Evolutionary conservation across 2,797 vertebrate species (phyloP).

Genomic region (Cygnus olor): DNA sequence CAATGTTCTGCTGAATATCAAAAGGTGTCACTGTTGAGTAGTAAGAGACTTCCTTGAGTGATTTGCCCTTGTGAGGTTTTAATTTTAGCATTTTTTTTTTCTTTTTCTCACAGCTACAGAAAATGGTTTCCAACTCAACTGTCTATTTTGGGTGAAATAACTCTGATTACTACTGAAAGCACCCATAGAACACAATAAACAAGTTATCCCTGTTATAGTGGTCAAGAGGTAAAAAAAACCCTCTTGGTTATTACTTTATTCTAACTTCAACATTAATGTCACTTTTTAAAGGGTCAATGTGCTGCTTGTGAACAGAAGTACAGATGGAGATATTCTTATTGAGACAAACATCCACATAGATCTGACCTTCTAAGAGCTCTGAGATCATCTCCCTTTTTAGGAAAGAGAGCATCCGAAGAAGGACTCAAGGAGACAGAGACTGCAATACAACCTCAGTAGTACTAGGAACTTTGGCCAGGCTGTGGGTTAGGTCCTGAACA

Average conservation of each 20-base stretch:
- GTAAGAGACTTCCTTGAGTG: slow-evolving; percentile 23
- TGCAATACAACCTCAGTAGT: background rate
- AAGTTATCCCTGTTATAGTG: background rate
- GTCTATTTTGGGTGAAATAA: background rate
- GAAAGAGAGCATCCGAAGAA: background rate
- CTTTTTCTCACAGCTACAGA: slow-evolving; percentile 16
- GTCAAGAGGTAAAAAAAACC: background rate
- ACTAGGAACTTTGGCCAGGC: background rate
- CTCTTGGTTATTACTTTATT: background rate
- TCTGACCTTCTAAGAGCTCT: background rate
- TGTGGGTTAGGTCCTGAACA: background rate
- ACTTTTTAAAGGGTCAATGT: background rate
- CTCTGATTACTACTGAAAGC: background rate
- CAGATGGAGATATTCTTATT: background rate
- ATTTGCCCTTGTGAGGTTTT: slow-evolving; percentile 24
- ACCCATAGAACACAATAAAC: background rate
- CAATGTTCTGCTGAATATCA: slow-evolving; percentile 52
- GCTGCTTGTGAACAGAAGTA: background rate
- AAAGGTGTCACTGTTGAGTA: slow-evolving; percentile 70
- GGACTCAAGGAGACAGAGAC: background rate
- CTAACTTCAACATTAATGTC: background rate
- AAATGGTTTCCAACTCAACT: slow-evolving; percentile 3
- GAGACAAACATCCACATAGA: background rate
- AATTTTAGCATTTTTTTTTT: slow-evolving; percentile 24
- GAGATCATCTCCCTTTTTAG: background rate